A percentile compares a stretch with the other conserved stretches of the same genome.
Evolutionary conservation across 2,888 invertebrate genomes (phyloP).

Genomic region (Platycheirus rosarum): DNA sequence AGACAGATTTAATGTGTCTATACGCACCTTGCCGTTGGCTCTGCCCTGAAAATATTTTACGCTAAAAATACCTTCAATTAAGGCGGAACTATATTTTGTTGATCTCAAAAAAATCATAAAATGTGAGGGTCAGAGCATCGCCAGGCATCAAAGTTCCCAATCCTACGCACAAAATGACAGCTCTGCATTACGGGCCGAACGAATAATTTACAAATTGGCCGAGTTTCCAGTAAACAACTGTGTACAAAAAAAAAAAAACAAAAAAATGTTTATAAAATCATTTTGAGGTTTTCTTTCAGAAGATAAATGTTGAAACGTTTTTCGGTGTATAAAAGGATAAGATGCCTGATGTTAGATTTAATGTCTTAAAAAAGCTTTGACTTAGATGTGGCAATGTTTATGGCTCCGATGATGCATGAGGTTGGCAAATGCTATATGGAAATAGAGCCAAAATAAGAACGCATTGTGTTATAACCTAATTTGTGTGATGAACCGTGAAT

Average conservation of each 20-base stretch:
- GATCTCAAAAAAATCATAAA: neutral
- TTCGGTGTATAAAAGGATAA: no score
- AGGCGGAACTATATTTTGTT: neutral
- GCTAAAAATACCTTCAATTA: constrained; percentile 29
- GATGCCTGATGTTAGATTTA: no score
- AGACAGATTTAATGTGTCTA: constrained; percentile 8
- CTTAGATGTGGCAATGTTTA: no score
- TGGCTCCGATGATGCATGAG: no score
- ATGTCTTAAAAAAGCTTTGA: no score
- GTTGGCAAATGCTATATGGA: no score
- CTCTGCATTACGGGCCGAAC: constrained; percentile 11
- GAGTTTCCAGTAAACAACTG: constrained; percentile 16
- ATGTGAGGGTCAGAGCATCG: neutral
- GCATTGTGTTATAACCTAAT: no score
- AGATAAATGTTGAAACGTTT: no score
- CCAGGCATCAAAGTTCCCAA: constrained; percentile 1
- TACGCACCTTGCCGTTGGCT: neutral
- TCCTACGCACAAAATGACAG: constrained; percentile 20
- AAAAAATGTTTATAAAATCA: constrained; percentile 2
- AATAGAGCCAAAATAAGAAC: no score
- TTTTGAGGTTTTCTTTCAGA: no score
- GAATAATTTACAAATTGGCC: constrained; percentile 41
- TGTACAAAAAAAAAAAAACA: constrained; percentile 12
- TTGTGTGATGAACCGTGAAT: no score
- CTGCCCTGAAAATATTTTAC: neutral